Percentiles rank a stretch among this genome's conserved stretches.
These are phyloP conservation scores for Drosophila burlai DNA, from an alignment of 1,140 invertebrate species.

Conservation along the genomic window DNA sequence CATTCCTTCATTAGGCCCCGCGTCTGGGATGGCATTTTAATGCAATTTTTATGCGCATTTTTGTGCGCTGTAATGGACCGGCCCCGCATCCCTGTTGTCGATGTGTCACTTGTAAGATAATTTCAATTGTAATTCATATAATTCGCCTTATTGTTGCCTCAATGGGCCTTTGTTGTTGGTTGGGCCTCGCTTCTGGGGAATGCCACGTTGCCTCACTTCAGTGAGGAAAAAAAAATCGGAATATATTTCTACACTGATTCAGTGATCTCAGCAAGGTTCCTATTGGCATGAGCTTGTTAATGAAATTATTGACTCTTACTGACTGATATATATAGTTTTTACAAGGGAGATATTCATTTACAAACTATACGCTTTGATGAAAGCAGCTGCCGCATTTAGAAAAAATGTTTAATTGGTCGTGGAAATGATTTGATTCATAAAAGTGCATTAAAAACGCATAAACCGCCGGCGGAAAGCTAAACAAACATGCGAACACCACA, in stretches of 20 bases:
- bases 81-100: constrained; percentile 16
- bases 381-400: constrained; percentile 37
- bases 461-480: constrained; percentile 32
- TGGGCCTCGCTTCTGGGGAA: constrained; percentile 10
- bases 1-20: constrained; percentile 63
- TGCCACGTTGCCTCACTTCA: constrained; percentile 35
- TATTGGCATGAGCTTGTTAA: constrained; percentile 1
- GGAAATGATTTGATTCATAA: constrained; percentile 36
- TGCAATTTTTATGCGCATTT: constrained; percentile 76
- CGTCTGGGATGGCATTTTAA: constrained; percentile 67
- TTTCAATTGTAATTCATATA: constrained; percentile 79
- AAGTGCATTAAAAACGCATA: constrained; percentile 53
- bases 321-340: background rate
- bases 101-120: constrained; percentile 51
- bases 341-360: constrained; percentile 1
- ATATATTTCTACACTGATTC: background rate
- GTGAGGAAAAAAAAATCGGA: background rate
- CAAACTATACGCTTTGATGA: background rate
- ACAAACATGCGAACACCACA: constrained; percentile 33
- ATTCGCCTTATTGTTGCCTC: constrained; percentile 57
- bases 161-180: constrained; percentile 40
- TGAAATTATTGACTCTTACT: constrained; percentile 1
- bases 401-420: constrained; percentile 52
- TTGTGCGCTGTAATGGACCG: constrained; percentile 40
- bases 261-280: background rate